Percentiles rank a stretch among this genome's conserved stretches.
These are phyloP conservation scores for Scrobipalpa atriplicella DNA, from an alignment of 2,888 invertebrate genomes.

Conservation along the genomic window DNA sequence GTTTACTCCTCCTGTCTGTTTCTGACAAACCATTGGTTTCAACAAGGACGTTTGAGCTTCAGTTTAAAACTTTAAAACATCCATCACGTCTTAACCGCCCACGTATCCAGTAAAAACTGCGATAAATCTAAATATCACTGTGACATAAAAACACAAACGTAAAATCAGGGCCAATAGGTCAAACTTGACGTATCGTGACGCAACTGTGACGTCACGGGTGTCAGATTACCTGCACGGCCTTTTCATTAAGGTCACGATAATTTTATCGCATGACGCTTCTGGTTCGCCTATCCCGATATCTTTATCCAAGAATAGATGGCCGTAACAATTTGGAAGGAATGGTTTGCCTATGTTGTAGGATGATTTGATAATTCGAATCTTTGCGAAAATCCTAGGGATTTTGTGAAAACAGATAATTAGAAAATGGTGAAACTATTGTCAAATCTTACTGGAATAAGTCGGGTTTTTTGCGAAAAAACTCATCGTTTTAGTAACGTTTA, in stretches of 20 bases:
- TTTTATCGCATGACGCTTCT: conserved; percentile 75
- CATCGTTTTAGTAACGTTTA: no score
- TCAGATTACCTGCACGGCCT: conserved; percentile 75
- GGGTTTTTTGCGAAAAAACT: no score
- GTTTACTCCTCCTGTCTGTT: conserved; percentile 8
- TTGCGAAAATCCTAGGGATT: no score
- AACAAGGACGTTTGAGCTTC: background rate
- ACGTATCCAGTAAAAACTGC: conserved; percentile 18
- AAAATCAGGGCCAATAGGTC: conserved; percentile 46
- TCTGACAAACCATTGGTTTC: conserved; percentile 12
- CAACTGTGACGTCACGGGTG: conserved; percentile 64
- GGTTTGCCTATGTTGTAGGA: no score
- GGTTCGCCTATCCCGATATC: conserved; percentile 53
- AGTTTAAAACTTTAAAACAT: background rate
- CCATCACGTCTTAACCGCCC: conserved; percentile 16
- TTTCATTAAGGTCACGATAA: conserved; percentile 79
- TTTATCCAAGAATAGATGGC: conserved; percentile 64
- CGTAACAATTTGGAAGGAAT: conserved; percentile 50
- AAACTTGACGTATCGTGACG: conserved; percentile 52
- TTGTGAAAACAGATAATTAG: no score
- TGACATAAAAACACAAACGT: conserved; percentile 24
- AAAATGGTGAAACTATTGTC: no score
- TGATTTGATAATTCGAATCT: no score
- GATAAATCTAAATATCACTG: conserved; percentile 23
- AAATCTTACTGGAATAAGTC: no score